Evolutionary conservation across 2,797 vertebrate species (phyloP).

Genomic region (Gallinago stenura): DNA sequence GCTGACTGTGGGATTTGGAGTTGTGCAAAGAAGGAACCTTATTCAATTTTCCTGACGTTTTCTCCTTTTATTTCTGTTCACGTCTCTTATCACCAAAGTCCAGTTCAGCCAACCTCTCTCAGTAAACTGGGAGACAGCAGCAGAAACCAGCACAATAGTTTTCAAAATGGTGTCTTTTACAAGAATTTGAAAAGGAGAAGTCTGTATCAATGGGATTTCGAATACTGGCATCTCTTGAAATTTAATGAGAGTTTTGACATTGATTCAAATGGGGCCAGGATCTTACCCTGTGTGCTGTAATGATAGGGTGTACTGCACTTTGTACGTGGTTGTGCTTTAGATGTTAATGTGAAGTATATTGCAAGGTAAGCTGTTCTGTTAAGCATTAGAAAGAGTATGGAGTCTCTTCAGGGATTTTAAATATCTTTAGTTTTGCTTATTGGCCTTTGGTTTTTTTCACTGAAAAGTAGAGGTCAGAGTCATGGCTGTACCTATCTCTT

Average conservation of each 20-base stretch:
- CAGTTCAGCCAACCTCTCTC: neutral
- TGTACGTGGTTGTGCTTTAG: neutral
- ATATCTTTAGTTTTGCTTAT: slow-evolving; percentile 29
- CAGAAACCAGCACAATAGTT: slow-evolving; percentile 22
- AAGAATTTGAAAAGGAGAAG: neutral
- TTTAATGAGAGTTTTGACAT: neutral
- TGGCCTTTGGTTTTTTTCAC: neutral
- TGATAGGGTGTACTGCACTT: slow-evolving; percentile 15
- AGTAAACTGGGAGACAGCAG: neutral
- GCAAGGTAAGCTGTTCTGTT: slow-evolving; percentile 17
- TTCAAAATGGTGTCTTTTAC: neutral
- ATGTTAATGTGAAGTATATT: neutral
- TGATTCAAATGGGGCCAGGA: neutral
- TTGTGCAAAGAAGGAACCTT: neutral
- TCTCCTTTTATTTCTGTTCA: neutral
- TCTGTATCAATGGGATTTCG: neutral
- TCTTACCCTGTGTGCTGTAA: neutral
- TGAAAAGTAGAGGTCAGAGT: slow-evolving; percentile 7
- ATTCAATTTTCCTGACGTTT: neutral
- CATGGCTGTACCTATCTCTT: neutral
- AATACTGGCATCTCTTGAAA: neutral
- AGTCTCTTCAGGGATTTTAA: slow-evolving; percentile 60
- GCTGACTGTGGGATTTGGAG: neutral
- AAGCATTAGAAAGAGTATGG: slow-evolving; percentile 20
- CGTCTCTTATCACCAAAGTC: neutral